phyloP scores from a whole-genome alignment of 30 jellyfish, hydroid and myxozoan genomes.

The Aurelia coerulea region DNA sequence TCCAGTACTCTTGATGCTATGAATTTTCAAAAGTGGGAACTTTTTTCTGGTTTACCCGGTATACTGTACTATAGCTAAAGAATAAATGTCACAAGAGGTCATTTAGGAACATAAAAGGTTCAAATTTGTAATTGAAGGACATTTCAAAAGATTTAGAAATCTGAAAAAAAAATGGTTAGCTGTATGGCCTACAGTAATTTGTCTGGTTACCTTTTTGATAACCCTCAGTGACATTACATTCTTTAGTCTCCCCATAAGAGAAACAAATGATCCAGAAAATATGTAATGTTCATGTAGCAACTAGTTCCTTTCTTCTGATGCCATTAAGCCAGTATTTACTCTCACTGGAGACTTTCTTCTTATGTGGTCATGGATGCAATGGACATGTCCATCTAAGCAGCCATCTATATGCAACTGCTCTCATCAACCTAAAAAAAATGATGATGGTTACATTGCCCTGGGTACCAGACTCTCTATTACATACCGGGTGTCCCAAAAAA shows the following conservation, averaged over 20 bases:
- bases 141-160: slow-evolving; percentile 11
- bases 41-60: no score
- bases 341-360: no score
- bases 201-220: slow-evolving; percentile 14
- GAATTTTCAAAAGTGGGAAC: no score
- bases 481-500: no score
- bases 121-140: slow-evolving; percentile 13
- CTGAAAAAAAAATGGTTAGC: slow-evolving; percentile 17
- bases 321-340: no score
- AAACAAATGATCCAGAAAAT: slow-evolving; percentile 19
- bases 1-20: no score
- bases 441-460: slow-evolving; percentile 1
- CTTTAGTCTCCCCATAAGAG: slow-evolving; percentile 24
- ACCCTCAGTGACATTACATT: slow-evolving; percentile 24
- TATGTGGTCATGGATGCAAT: no score
- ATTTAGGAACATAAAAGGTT: not conserved
- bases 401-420: no score
- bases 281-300: not conserved
- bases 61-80: no score
- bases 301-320: not conserved
- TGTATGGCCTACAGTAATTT: slow-evolving; percentile 13
- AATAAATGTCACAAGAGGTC: no score
- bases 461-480: not conserved
- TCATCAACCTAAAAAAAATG: not conserved
- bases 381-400: no score